These are phyloP conservation scores for Cossypha polioptera DNA, from an alignment of 2,797 vertebrate genomes.

Conservation along the genomic window DNA sequence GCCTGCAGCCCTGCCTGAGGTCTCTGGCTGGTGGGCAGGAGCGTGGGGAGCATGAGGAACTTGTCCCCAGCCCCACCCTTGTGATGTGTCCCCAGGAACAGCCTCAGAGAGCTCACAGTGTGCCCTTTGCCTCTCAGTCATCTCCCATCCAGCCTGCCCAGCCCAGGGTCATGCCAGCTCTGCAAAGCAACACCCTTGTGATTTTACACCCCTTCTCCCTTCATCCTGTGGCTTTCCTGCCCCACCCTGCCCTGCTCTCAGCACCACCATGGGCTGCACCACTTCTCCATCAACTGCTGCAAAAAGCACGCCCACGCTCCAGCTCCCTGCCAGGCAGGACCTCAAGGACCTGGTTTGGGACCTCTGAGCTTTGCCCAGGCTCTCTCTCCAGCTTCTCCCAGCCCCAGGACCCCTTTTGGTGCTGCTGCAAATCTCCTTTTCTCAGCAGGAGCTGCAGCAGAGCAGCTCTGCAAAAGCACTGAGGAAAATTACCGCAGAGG, in stretches of 20 bases:
- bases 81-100: rapidly evolving
- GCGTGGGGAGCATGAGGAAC: not conserved
- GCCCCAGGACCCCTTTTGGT: not conserved
- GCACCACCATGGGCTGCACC: rapidly evolving
- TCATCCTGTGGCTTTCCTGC: not conserved
- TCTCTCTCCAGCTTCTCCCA: not conserved
- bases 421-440: not conserved
- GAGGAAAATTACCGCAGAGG: not conserved
- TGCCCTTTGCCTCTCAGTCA: not conserved
- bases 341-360: not conserved
- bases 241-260: not conserved
- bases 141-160: not conserved
- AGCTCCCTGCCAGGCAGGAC: not conserved
- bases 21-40: not conserved
- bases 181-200: not conserved
- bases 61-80: not conserved
- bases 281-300: rapidly evolving
- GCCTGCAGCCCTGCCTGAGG: not conserved
- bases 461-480: not conserved
- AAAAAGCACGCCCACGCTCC: rapidly evolving
- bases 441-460: not conserved
- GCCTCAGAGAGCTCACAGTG: rapidly evolving
- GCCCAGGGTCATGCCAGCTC: rapidly evolving
- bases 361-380: not conserved
- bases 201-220: not conserved